Conservation (phyloP, 2,888 invertebrate species). For the Cabera pusaria region DNA sequence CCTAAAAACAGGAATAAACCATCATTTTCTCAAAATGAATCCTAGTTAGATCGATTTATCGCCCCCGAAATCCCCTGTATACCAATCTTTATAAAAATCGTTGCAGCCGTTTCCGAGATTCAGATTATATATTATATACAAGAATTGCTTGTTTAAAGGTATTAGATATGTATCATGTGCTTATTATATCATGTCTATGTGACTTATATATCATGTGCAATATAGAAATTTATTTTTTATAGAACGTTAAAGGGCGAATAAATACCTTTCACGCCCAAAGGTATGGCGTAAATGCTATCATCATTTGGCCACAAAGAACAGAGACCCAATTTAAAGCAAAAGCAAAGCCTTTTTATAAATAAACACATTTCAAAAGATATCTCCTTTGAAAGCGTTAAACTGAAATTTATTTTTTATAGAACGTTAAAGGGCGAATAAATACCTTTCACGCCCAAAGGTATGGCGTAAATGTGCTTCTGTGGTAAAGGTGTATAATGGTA, state of each 20-base stretch:
- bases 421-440: constrained; percentile 6
- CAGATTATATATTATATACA: too few species aligned
- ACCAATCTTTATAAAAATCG: too few species aligned
- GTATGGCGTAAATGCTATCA: constrained; percentile 4
- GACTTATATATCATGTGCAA: too few species aligned
- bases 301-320: constrained; percentile 9
- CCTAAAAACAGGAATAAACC: too few species aligned
- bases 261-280: constrained; percentile 8
- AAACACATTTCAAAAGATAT: constrained; percentile 10
- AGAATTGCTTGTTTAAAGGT: too few species aligned
- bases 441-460: constrained; percentile 5
- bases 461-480: background rate
- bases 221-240: constrained; percentile 8
- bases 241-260: constrained; percentile 3
- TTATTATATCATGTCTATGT: too few species aligned
- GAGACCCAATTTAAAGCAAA: constrained; percentile 2
- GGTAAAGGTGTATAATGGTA: too few species aligned
- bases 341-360: constrained; percentile 5
- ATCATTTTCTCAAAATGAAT: too few species aligned
- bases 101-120: too few species aligned
- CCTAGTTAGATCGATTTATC: too few species aligned
- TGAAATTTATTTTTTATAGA: constrained; percentile 7
- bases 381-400: constrained; percentile 8
- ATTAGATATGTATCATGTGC: too few species aligned
- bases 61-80: too few species aligned